Conservation (phyloP, 2,888 invertebrate species). For the Cordilura impudica region DNA sequence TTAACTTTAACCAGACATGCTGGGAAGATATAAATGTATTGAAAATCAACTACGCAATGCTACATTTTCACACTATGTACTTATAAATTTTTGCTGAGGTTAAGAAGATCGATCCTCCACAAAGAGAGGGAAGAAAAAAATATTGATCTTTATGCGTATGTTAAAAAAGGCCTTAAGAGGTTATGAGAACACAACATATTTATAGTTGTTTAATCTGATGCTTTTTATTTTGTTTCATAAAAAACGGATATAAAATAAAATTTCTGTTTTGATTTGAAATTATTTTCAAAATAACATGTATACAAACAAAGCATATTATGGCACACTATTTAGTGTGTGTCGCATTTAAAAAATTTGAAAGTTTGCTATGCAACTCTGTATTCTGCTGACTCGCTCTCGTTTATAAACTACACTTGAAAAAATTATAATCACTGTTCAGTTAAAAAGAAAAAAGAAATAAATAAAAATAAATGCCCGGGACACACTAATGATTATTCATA, state of each 20-base stretch:
- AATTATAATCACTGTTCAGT: too few relatives aligned
- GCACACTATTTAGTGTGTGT: too few relatives aligned
- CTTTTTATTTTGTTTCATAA: background rate
- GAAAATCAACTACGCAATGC: background rate
- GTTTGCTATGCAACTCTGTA: too few relatives aligned
- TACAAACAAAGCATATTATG: too few relatives aligned
- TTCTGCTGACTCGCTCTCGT: too few relatives aligned
- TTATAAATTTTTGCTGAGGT: constrained; percentile 35
- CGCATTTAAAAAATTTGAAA: too few relatives aligned
- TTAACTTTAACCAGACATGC: background rate
- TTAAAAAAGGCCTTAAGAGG: constrained; percentile 49
- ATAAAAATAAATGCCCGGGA: too few relatives aligned
- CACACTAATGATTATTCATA: too few relatives aligned
- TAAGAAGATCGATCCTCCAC: constrained; percentile 40
- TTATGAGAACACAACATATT: constrained; percentile 58
- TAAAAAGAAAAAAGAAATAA: too few relatives aligned
- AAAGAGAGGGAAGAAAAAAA: background rate
- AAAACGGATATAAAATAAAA: background rate
- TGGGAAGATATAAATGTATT: background rate
- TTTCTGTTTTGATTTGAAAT: too few relatives aligned
- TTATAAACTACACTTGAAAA: too few relatives aligned
- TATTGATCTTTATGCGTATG: constrained; percentile 6
- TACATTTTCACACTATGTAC: constrained; percentile 43
- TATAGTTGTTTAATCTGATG: constrained; percentile 28
- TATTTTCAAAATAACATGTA: too few relatives aligned